phyloP scores from a whole-genome alignment of 2,888 invertebrate genomes.

The Cerastoderma edule region DNA sequence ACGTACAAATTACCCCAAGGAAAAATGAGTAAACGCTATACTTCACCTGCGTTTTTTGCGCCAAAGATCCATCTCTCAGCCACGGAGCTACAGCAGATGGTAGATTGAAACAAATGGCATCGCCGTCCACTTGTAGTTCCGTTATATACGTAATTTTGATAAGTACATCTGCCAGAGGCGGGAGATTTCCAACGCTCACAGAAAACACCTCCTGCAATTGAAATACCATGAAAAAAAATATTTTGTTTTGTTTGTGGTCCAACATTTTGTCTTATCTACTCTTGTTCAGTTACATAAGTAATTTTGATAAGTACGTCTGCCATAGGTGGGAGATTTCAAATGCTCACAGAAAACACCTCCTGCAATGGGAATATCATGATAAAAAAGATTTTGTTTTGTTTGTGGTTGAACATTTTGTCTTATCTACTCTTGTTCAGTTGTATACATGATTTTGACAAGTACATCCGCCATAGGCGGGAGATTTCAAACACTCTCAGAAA shows the following conservation, averaged over 20 bases:
- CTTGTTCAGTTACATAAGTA: constrained; percentile 83
- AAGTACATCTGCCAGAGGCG: constrained; percentile 79
- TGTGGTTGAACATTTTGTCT: too few relatives aligned
- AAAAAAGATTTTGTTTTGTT: too few relatives aligned
- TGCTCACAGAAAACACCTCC: constrained; percentile 84
- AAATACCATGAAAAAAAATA: too few relatives aligned
- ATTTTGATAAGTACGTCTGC: constrained; percentile 83
- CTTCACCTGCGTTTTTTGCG: constrained; percentile 72
- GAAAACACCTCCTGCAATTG: constrained; percentile 83
- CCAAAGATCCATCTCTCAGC: constrained; percentile 77
- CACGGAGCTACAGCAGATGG: constrained; percentile 83
- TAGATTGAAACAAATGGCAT: constrained; percentile 78
- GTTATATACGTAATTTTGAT: constrained; percentile 84
- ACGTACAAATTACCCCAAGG: too few relatives aligned
- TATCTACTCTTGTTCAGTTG: too few relatives aligned
- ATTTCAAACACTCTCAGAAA: constrained; percentile 84
- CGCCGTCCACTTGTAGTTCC: constrained; percentile 82
- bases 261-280: too few relatives aligned
- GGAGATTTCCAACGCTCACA: constrained; percentile 84
- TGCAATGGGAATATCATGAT: too few relatives aligned
- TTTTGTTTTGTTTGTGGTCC: too few relatives aligned
- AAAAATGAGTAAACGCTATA: too few relatives aligned
- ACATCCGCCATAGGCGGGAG: constrained; percentile 81
- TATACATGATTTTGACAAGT: constrained; percentile 84
- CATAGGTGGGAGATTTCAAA: constrained; percentile 83